Base-by-base conservation (phyloP, 2,797 vertebrate species). In the Danionella dracula region DNA sequence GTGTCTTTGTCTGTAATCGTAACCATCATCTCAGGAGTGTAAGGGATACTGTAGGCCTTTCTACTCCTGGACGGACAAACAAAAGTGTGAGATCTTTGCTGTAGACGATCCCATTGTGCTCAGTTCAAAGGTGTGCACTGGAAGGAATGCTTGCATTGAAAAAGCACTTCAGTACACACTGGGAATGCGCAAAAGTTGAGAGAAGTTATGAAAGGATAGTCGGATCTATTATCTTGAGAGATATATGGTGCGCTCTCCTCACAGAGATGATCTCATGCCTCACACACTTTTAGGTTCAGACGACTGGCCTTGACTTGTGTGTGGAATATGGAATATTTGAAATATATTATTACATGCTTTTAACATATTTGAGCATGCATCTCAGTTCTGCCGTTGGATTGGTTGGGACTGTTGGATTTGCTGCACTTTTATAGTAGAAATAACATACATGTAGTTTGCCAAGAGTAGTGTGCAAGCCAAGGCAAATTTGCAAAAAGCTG, bases 91-190 rank as follows among this genome's bases (percentile, higher is more conserved):
- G 86, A 83, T 80, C 84, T 82, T 82, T 85, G 83, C 76, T 53
- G 74, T 16, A 60, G 80, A 80, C 72, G 84, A 86, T 87, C 84
- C 84, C 83, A 82, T 86, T 90, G 88, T 84, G 78, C 83, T 5
- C 57, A 71, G 83, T 85, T 86, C 82, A 82, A 81, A 82, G 90
- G 82, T 77, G 81, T 84, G 86, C 81, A 80, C 79, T 77, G 74
- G 81, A 85, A 89, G 87, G 87, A 90, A 89, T 74, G 78, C 82
- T 38, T 59, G 60, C 88, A 71, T 66, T 70, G 55, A 62, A 84
- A 89, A 89, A 87, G 74, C 79, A 78, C 83, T 87, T 90, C 89
- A 83, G 84, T 86, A 80, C 84, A 83, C 83, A 81, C 79, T 83
- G 81, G 82, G 86, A 86, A 86, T 86, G 41, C 41, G 20, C 50